phyloP scores from a whole-genome alignment of 2,797 vertebrate genomes.

The Danio aesculapii region DNA sequence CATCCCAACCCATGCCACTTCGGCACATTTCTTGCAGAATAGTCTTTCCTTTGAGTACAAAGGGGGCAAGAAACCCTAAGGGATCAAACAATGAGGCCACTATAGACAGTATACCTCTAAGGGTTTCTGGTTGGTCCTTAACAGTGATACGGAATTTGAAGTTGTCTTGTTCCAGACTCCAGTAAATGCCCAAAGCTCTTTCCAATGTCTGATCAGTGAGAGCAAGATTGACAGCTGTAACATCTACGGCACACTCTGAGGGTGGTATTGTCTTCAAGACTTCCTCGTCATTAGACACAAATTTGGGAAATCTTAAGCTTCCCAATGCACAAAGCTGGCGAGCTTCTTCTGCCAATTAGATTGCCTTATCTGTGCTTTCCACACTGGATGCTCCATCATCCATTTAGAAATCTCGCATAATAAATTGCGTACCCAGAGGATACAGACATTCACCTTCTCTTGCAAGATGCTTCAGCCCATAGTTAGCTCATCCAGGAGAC shows the following conservation, averaged over 20 bases:
- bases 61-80: too few relatives aligned
- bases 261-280: neutral
- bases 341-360: neutral
- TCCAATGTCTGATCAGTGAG: neutral
- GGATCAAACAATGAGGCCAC: constrained; percentile 3
- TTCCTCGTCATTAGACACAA: neutral
- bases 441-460: neutral
- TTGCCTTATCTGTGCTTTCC: neutral
- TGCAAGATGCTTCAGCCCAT: constrained; percentile 14
- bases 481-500: constrained; percentile 1
- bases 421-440: constrained; percentile 9
- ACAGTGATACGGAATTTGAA: neutral
- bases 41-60: constrained; percentile 2
- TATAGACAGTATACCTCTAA: neutral
- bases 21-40: constrained; percentile 12
- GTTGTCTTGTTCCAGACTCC: neutral
- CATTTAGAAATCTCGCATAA: constrained; percentile 36
- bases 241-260: neutral
- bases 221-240: neutral
- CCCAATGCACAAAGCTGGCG: neutral
- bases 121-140: constrained; percentile 9
- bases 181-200: constrained; percentile 1
- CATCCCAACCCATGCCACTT: constrained; percentile 11
- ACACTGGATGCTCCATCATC: constrained; percentile 20
- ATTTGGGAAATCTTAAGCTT: neutral